Conservation (phyloP, 37 sponge, comb jelly and placozoan genomes). For the Mnemiopsis leidyi region DNA sequence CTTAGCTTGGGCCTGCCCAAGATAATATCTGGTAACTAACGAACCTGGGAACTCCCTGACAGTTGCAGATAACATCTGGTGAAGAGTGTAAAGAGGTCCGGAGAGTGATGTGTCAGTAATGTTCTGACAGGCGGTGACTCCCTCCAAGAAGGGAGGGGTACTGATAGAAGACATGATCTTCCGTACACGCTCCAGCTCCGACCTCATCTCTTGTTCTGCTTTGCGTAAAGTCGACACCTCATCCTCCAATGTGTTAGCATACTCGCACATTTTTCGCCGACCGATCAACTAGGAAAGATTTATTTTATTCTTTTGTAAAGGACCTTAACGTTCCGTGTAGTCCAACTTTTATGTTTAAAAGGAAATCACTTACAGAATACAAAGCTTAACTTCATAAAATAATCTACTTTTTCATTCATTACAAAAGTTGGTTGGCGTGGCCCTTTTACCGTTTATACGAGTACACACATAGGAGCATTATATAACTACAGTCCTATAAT, state of each 20-base stretch:
- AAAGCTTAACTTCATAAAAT: no score
- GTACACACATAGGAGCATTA: no score
- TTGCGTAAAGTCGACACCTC: slow-evolving; percentile 8
- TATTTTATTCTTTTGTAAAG: no score
- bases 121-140: slow-evolving; percentile 3
- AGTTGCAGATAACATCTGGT: slow-evolving; percentile 3
- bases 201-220: not conserved
- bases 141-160: slow-evolving; percentile 46
- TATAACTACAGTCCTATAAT: no score
- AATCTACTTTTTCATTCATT: no score
- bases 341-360: no score
- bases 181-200: slow-evolving; percentile 51
- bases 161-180: slow-evolving; percentile 50
- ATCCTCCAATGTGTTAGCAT: not conserved
- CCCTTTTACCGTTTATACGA: no score
- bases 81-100: slow-evolving; percentile 61
- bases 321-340: no score
- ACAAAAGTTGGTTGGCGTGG: no score
- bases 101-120: not conserved
- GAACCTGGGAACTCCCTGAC: not conserved
- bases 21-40: not conserved
- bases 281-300: slow-evolving; percentile 13
- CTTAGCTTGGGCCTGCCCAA: no score
- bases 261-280: slow-evolving; percentile 17
- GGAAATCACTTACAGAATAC: no score